Percentiles rank a stretch among this genome's conserved stretches.
phyloP scores from a whole-genome alignment of 2,113 vertebrate genomes.

The Caranx ignobilis region DNA sequence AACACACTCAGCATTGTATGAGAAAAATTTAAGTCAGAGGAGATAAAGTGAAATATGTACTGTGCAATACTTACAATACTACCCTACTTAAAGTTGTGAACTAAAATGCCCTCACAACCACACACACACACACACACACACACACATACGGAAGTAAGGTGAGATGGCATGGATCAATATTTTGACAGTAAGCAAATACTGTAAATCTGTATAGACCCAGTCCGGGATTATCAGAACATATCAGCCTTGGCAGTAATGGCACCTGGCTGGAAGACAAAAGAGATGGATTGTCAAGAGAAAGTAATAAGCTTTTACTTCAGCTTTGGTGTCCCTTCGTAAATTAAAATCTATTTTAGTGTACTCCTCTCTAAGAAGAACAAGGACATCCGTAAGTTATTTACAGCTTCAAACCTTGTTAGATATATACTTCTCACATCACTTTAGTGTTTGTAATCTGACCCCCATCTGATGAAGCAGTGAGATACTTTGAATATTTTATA shows the following conservation, averaged over 20 bases:
- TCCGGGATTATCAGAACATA: conserved; percentile 46
- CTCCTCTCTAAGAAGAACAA: conserved; percentile 28
- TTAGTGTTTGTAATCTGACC: conserved; percentile 20
- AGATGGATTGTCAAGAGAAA: conserved; percentile 16
- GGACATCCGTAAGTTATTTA: conserved; percentile 58
- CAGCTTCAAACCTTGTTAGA: conserved; percentile 47
- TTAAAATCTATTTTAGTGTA: conserved; percentile 60
- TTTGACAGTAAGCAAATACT: conserved; percentile 14
- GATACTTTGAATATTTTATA: not conserved
- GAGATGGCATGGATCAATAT: conserved; percentile 31
- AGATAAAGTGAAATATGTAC: not conserved
- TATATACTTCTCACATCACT: conserved; percentile 6
- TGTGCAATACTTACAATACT: not conserved
- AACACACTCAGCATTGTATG: not conserved
- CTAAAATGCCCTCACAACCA: conserved; percentile 2
- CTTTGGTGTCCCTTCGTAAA: conserved; percentile 32
- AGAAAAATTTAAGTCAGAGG: not conserved
- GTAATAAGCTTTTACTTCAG: conserved; percentile 21
- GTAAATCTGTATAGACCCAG: conserved; percentile 13
- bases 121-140: conserved; percentile 10
- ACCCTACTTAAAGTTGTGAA: too few species aligned
- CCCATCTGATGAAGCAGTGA: conserved; percentile 2
- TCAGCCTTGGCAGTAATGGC: not conserved
- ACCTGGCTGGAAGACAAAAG: not conserved
- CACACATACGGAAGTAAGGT: not conserved